Evolutionary conservation across 2,113 vertebrate species (phyloP), one percentile per base, ranked within the genome.

Genomic region (Gracilinanus agilis): DNA sequence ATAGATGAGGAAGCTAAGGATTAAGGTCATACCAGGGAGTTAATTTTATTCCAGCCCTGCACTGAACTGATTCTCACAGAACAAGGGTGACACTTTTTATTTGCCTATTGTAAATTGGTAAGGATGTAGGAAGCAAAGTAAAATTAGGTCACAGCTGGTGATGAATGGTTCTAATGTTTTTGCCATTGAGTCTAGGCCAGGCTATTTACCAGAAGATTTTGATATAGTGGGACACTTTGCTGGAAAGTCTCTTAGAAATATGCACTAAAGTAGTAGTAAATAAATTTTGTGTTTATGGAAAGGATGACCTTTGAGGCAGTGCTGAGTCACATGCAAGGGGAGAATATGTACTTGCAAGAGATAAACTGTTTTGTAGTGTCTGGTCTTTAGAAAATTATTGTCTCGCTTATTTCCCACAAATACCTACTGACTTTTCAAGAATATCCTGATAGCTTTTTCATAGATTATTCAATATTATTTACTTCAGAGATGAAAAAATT

Each of bases 81-180:
- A 40, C n/a, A 83, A 23, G n/a, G 2, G 34, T 8, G 6, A 34
- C 67, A 83, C 19, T 83, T 40, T 83, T 83, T 75, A 53, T 93
- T 54, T 96, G 9, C 88, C 29, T 90, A 89, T 5, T 93, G 89
- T 92, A 91, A 90, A 95, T n/a, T 90, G 93, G 90, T 90, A 12
- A 91, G 94, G 75, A 83, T 53, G 55, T 90, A 92, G 94, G 89
- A 91, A 93, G 49, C 96, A 53, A 83, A 93, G 54, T 91, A 93
- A 95, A 96, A 96, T 34, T 44, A 93, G 94, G 93, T 91, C 94
- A 92, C 94, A 90, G 92, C 90, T 91, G 94, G 90, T 0, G 16
- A 44, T 13, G 49, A 91, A 83, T 11, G 58, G 55, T 95, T 92
- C 49, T 90, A 44, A 21, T 92, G 53, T 55, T 54, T 88, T 94